Evolutionary conservation across 2,113 vertebrate species (phyloP), one percentile per base, ranked within the genome.

Genomic region (Dermatemys mawii): DNA sequence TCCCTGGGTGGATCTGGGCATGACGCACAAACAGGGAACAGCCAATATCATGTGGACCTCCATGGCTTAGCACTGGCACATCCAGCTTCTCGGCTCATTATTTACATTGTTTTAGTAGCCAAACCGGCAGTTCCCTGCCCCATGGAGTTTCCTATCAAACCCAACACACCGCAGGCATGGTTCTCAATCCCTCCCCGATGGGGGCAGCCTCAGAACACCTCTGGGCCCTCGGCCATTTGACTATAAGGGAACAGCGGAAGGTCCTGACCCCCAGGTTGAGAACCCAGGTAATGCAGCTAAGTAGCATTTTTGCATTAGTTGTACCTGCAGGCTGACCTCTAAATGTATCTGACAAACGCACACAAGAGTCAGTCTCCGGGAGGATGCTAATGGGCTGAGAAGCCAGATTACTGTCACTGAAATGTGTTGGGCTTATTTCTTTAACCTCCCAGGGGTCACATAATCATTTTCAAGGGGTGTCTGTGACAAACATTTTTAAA

Each of bases 151-250:
- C 9, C 63, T 9, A 21, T 21, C 63, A 38, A 10, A n/a, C 4
- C 35, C 63, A 21, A n/a, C 14, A 8, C n/a, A n/a, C 32, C 8
- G 32, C 32, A 96, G 82, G 92, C 89, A 87, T 2, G 5, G 78
- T 87, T 93, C 95, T 90, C 96, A 93, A 94, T 94, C 97, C 94
- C 92, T 90, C 89, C 96, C 96, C 95, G 87, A 94, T 92, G 93
- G 86, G 91, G 90, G 87, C 96, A 97, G 95, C 88, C 93, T 91
- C 87, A 88, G 94, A 94, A 86, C 92, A 86, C 63, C 0, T n/a
- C 84, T 97, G 81, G 91, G 93, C 96, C 96, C 94, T 93, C 94
- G 94, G 82, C 90, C 89, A 86, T 94, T 97, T 83, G 46, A 41
- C 73, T 14, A 27, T 90, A 93, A 78, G 87, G 93, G 93, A 95